Evolutionary conservation across 30 jellyfish, hydroid and myxozoan species (phyloP).

Genomic region (Hydractinia echinata): DNA sequence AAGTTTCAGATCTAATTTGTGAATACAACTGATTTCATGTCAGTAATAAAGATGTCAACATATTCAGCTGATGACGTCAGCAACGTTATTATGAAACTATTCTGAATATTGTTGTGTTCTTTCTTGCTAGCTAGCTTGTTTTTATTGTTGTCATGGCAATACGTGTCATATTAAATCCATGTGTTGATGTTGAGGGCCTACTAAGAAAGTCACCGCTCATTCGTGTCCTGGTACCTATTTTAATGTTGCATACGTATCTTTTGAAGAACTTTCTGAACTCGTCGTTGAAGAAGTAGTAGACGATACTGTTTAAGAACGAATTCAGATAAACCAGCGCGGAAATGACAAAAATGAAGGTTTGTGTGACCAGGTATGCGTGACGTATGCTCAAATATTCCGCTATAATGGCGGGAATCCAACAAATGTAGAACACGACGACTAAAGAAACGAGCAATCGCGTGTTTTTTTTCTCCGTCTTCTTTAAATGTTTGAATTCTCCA

Average conservation of each 20-base stretch:
- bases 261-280: conserved; percentile 11
- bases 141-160: too few relatives aligned
- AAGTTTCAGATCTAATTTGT: too few relatives aligned
- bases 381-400: not conserved
- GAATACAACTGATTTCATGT: too few relatives aligned
- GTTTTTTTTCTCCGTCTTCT: not conserved
- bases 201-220: not conserved
- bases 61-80: too few relatives aligned
- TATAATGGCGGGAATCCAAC: conserved; percentile 3
- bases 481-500: not conserved
- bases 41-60: too few relatives aligned
- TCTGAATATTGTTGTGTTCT: too few relatives aligned
- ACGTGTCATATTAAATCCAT: too few relatives aligned
- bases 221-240: not conserved
- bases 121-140: too few relatives aligned
- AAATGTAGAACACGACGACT: not conserved
- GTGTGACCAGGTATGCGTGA: conserved; percentile 18
- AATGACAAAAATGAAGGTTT: conserved; percentile 1
- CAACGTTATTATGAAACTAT: too few relatives aligned
- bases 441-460: conserved; percentile 6
- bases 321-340: not conserved
- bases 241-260: not conserved
- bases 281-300: conserved; percentile 18
- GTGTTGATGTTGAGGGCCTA: too few relatives aligned
- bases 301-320: conserved; percentile 11